A percentile compares a stretch with the other conserved stretches of the same genome.
Evolutionary conservation across 2,888 invertebrate genomes (phyloP).

Genomic region (Acronicta psi): DNA sequence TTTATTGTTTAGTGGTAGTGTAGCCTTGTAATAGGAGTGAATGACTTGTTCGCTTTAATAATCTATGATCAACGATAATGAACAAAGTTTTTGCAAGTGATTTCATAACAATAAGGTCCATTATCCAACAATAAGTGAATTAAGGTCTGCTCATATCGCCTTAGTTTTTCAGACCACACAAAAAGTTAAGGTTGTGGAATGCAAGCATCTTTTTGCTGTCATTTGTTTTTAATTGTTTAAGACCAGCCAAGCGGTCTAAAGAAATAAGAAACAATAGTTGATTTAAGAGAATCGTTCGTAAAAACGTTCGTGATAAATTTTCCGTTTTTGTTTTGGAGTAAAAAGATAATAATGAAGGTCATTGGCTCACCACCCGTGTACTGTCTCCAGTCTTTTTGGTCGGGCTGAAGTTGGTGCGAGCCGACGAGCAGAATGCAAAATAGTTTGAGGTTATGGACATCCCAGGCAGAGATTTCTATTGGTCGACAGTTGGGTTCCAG

Average conservation of each 20-base stretch:
- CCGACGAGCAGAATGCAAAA: too few species aligned
- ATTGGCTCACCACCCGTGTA: conserved; percentile 5
- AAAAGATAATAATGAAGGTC: conserved; percentile 9
- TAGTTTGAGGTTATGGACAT: too few species aligned
- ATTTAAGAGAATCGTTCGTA: conserved; percentile 19
- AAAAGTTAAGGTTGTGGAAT: conserved; percentile 43
- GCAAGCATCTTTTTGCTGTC: conserved; percentile 40
- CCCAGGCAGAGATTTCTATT: too few species aligned
- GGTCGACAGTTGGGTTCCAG: too few species aligned
- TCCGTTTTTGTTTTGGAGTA: conserved; percentile 4
- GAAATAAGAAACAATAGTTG: conserved; percentile 24
- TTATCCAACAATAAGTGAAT: conserved; percentile 65
- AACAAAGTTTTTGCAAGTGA: conserved; percentile 60
- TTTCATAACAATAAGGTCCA: conserved; percentile 61
- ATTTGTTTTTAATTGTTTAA: conserved; percentile 36
- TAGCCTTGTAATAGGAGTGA: conserved; percentile 66
- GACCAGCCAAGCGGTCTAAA: conserved; percentile 15
- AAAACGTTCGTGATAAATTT: conserved; percentile 22
- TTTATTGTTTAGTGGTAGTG: conserved; percentile 42
- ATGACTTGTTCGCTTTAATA: conserved; percentile 58
- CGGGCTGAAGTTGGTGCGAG: too few species aligned
- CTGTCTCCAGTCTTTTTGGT: too few species aligned
- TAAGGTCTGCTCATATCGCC: conserved; percentile 27
- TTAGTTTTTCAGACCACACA: conserved; percentile 34
- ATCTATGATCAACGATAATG: conserved; percentile 53